Percentiles rank a stretch among this genome's conserved stretches.
Conservation (phyloP, 2,888 invertebrate species). For the Hypena proboscidalis region DNA sequence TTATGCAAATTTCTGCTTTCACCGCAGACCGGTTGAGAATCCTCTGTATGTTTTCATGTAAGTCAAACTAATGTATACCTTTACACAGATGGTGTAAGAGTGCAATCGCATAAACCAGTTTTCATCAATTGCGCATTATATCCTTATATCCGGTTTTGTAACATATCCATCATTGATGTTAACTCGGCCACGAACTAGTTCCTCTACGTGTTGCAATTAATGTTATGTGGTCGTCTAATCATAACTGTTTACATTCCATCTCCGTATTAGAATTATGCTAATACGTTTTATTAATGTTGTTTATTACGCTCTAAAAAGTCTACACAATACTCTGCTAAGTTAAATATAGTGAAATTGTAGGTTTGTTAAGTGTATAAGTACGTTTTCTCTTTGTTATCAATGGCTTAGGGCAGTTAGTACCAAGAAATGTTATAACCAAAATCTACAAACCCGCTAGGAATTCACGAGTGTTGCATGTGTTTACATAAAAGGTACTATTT, state of each 20-base stretch:
- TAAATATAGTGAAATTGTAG: too few relatives aligned
- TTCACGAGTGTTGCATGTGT: too few relatives aligned
- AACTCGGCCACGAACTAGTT: conserved; percentile 7
- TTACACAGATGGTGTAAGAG: conserved; percentile 8
- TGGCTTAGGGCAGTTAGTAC: too few relatives aligned
- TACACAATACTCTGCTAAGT: too few relatives aligned
- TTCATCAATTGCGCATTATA: conserved; percentile 17
- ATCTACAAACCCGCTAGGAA: too few relatives aligned
- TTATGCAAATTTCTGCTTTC: conserved; percentile 54
- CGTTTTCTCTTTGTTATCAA: background rate
- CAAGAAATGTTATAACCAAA: background rate
- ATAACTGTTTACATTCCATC: conserved; percentile 15
- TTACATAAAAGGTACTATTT: too few relatives aligned
- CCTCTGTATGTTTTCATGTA: conserved; percentile 9
- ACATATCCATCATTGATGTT: conserved; percentile 14
- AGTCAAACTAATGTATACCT: too few relatives aligned
- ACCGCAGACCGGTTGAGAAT: conserved; percentile 43
- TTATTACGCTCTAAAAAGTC: conserved; percentile 11
- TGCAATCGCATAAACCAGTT: conserved; percentile 11
- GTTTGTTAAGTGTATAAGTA: too few relatives aligned
- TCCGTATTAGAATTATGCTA: background rate
- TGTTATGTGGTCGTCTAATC: conserved; percentile 19
- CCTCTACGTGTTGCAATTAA: conserved; percentile 12
- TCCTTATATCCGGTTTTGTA: conserved; percentile 29
- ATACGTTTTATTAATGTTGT: conserved; percentile 4